Evolutionary conservation across 1,140 invertebrate genomes (phyloP).

Genomic region (Aphidius gifuensis): DNA sequence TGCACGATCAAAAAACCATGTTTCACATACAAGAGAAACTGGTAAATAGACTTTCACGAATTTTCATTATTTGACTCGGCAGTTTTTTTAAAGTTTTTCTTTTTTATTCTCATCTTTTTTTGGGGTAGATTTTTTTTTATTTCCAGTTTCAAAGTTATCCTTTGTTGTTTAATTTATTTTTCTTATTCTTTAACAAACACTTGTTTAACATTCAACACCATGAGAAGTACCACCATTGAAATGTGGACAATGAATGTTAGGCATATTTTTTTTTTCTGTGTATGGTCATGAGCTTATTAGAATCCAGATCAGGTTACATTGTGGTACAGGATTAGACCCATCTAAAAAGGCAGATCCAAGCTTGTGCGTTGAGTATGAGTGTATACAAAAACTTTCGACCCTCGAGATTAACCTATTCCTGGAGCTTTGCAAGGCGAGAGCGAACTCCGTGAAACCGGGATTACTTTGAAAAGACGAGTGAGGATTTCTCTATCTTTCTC

Average conservation of each 20-base stretch:
- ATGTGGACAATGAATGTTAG: background rate
- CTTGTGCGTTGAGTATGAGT: background rate
- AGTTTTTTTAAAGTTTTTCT: background rate
- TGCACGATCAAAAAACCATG: background rate
- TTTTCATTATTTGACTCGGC: constrained; percentile 10
- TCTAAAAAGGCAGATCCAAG: background rate
- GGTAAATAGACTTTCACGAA: background rate
- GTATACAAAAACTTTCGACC: constrained; percentile 35
- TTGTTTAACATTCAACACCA: background rate
- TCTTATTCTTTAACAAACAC: background rate
- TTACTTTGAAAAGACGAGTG: constrained; percentile 9
- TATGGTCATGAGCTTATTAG: background rate
- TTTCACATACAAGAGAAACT: constrained; percentile 9
- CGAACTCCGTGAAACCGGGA: constrained; percentile 6
- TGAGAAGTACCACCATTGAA: background rate
- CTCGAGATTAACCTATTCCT: constrained; percentile 46
- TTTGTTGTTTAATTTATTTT: background rate
- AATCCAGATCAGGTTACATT: constrained; percentile 1
- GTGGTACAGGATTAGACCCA: constrained; percentile 2
- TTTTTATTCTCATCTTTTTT: background rate
- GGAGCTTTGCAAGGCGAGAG: constrained; percentile 8
- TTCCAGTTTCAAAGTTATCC: background rate
- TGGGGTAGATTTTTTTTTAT: background rate
- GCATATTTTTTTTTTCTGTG: background rate
- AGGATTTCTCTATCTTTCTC: constrained; percentile 19